Percentiles rank a stretch among this genome's conserved stretches.
Conservation (phyloP, 2,888 invertebrate genomes). For the Ryuthela nishihirai region DNA sequence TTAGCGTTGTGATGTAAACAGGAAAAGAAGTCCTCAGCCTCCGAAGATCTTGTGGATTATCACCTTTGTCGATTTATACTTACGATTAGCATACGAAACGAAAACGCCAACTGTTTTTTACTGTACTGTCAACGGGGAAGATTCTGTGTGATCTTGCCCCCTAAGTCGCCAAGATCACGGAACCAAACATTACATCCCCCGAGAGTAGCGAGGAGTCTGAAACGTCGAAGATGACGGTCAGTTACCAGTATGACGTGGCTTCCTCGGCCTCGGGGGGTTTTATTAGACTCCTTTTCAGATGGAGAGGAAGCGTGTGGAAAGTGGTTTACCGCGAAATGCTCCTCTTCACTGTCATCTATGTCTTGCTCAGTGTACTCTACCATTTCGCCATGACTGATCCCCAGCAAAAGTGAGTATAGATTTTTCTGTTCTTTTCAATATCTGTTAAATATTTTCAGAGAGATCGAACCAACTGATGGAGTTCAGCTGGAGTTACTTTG, state of each 20-base stretch:
- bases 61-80: too few species aligned
- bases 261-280: constrained; percentile 60
- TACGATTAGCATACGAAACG: too few species aligned
- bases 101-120: too few species aligned
- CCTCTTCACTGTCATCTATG: constrained; percentile 54
- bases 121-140: too few species aligned
- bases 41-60: too few species aligned
- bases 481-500: too few species aligned
- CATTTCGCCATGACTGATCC: constrained; percentile 53
- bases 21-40: too few species aligned
- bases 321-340: constrained; percentile 58
- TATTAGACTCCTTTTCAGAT: constrained; percentile 58
- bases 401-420: constrained; percentile 55
- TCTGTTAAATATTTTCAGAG: too few species aligned
- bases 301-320: constrained; percentile 59
- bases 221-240: constrained; percentile 56
- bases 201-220: constrained; percentile 18
- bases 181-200: constrained; percentile 5
- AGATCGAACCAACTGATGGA: too few species aligned
- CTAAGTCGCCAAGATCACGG: constrained; percentile 21
- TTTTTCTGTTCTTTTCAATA: neutral
- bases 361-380: constrained; percentile 56
- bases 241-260: constrained; percentile 60
- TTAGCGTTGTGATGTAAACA: too few species aligned
- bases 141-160: too few species aligned